Evolutionary conservation across 2,113 vertebrate genomes (phyloP).

Genomic region (Polypterus senegalus): DNA sequence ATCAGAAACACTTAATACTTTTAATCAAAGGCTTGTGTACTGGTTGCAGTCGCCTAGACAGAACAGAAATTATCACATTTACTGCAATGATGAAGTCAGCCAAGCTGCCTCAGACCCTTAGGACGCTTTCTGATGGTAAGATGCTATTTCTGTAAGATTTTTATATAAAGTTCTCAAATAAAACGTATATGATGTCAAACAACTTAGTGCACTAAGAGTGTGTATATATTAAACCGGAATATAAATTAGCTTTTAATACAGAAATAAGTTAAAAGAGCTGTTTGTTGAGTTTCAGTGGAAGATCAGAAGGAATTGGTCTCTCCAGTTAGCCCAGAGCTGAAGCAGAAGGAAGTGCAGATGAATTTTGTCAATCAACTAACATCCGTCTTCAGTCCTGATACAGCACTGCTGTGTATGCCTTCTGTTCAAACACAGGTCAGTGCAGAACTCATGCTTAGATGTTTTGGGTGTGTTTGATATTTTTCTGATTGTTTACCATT

Average conservation of each 20-base stretch:
- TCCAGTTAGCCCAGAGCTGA: constrained; percentile 78
- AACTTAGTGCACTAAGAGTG: no score
- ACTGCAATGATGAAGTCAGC: constrained; percentile 99
- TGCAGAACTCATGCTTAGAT: background rate
- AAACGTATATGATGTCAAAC: no score
- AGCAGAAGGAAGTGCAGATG: constrained; percentile 96
- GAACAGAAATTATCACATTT: constrained; percentile 96
- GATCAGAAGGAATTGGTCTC: constrained; percentile 89
- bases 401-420: constrained; percentile 53
- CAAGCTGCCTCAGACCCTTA: constrained; percentile 91
- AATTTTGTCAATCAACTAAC: constrained; percentile 95
- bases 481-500: no score
- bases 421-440: constrained; percentile 65
- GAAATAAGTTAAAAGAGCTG: background rate
- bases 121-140: constrained; percentile 92
- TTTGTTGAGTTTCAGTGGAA: constrained; percentile 59
- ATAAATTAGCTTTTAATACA: no score
- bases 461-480: background rate
- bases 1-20: constrained; percentile 93
- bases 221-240: no score
- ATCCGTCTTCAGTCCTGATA: constrained; percentile 88
- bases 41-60: constrained; percentile 87
- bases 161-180: background rate
- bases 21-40: constrained; percentile 96
- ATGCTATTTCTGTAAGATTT: background rate